phyloP scores from a whole-genome alignment of 2,888 invertebrate species.

The Timema cristinae region DNA sequence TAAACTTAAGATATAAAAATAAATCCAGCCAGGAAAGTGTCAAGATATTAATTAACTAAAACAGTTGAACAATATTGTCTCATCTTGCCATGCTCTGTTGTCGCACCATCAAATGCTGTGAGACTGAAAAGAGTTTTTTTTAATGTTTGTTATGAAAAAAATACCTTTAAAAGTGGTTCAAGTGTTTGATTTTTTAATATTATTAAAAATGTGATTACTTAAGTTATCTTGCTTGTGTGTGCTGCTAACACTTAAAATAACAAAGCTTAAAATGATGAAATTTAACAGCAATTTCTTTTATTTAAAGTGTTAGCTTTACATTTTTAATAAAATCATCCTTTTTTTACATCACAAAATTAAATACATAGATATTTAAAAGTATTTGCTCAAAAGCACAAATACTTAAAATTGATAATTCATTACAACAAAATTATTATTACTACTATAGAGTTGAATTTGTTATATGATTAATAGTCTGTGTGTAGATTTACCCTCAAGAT shows the following conservation, averaged over 20 bases:
- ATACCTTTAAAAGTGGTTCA: neutral
- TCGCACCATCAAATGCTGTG: neutral
- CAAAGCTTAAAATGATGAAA: neutral
- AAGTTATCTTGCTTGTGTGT: too few relatives aligned
- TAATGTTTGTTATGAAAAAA: slow-evolving; percentile 7
- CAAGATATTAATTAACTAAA: too few relatives aligned
- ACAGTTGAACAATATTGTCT: slow-evolving; percentile 25
- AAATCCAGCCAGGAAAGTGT: too few relatives aligned
- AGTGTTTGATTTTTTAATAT: too few relatives aligned
- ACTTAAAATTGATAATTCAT: slow-evolving; percentile 24
- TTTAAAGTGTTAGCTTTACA: too few relatives aligned
- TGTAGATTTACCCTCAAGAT: too few relatives aligned
- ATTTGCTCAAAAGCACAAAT: slow-evolving; percentile 32
- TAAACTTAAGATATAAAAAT: too few relatives aligned
- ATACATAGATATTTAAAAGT: slow-evolving; percentile 20
- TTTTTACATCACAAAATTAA: slow-evolving; percentile 22
- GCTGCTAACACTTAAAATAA: too few relatives aligned
- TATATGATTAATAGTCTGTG: neutral
- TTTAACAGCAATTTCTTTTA: neutral
- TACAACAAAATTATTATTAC: slow-evolving; percentile 5
- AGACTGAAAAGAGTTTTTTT: slow-evolving; percentile 4
- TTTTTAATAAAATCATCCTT: neutral
- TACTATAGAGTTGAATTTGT: slow-evolving; percentile 20
- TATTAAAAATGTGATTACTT: too few relatives aligned
- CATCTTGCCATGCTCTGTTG: slow-evolving; percentile 27